Evolutionary conservation across 1,140 invertebrate species (phyloP).

Genomic region (Ericerus pela): DNA sequence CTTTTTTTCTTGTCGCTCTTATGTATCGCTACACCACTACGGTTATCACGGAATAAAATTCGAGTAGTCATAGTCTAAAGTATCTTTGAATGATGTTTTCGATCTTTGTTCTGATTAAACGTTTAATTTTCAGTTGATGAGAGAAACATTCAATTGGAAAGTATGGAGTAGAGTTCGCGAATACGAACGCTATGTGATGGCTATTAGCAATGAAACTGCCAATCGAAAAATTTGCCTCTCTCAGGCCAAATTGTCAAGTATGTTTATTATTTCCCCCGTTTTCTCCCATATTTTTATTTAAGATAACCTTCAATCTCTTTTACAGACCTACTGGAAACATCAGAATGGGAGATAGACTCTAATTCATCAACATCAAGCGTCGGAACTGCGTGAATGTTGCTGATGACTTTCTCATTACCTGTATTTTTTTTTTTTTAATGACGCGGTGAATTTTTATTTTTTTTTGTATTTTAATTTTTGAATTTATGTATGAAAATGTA

Average conservation of each 20-base stretch:
- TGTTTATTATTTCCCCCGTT: too few species aligned
- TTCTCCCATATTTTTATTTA: too few species aligned
- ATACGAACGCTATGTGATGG: not conserved
- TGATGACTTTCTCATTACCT: too few species aligned
- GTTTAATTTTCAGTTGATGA: not conserved
- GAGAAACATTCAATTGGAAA: not conserved
- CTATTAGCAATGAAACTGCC: not conserved
- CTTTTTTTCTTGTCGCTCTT: not conserved
- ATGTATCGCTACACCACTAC: conserved; percentile 1
- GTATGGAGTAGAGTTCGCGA: not conserved
- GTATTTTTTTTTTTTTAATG: not conserved
- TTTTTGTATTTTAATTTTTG: not conserved
- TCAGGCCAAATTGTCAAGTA: too few species aligned
- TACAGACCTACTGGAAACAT: not conserved
- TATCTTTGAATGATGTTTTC: not conserved
- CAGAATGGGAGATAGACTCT: too few species aligned
- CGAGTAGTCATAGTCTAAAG: too few species aligned
- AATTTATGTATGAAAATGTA: not conserved
- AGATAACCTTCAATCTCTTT: too few species aligned
- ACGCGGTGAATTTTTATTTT: not conserved
- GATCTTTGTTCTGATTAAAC: not conserved
- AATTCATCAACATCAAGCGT: too few species aligned
- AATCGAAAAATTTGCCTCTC: not conserved
- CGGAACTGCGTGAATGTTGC: too few species aligned
- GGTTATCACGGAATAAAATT: conserved; percentile 1